Percentiles rank a stretch among this genome's conserved stretches.
Conservation (phyloP, 2,113 vertebrate genomes). For the Platichthys stellatus region DNA sequence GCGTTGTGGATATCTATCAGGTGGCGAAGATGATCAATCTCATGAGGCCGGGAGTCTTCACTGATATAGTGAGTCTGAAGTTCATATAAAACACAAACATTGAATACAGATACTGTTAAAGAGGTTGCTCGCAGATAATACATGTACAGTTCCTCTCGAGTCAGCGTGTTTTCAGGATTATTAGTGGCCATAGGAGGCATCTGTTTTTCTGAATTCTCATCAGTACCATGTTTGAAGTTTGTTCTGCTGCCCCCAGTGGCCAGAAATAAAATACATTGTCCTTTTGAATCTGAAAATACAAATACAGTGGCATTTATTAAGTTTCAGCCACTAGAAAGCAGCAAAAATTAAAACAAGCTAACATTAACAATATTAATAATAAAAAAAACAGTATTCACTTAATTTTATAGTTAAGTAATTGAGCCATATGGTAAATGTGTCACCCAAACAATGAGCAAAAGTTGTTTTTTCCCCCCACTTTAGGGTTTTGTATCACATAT, state of each 20-base stretch:
- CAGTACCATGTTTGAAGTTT: background rate
- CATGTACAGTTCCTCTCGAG: background rate
- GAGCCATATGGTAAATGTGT: too few species aligned
- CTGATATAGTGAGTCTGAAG: slow-evolving; percentile 92
- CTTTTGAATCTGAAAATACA: background rate
- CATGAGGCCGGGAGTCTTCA: slow-evolving; percentile 99
- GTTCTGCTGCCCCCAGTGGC: slow-evolving; percentile 28
- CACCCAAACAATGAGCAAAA: too few species aligned
- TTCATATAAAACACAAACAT: background rate
- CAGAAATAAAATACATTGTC: background rate
- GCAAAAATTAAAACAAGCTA: background rate
- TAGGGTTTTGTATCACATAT: too few species aligned
- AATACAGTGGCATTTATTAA: background rate
- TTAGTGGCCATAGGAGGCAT: too few species aligned
- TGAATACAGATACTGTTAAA: background rate
- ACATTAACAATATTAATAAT: background rate
- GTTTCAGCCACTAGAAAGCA: background rate
- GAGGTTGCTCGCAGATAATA: too few species aligned
- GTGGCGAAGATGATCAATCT: slow-evolving; percentile 99
- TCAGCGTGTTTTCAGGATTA: background rate
- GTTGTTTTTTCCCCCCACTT: too few species aligned
- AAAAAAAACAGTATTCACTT: background rate
- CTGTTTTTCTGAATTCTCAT: too few species aligned
- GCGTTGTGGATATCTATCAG: slow-evolving; percentile 97
- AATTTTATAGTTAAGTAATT: too few species aligned